Evolutionary conservation across 2,888 invertebrate species (phyloP).

Genomic region (Eupelmus urozonus): DNA sequence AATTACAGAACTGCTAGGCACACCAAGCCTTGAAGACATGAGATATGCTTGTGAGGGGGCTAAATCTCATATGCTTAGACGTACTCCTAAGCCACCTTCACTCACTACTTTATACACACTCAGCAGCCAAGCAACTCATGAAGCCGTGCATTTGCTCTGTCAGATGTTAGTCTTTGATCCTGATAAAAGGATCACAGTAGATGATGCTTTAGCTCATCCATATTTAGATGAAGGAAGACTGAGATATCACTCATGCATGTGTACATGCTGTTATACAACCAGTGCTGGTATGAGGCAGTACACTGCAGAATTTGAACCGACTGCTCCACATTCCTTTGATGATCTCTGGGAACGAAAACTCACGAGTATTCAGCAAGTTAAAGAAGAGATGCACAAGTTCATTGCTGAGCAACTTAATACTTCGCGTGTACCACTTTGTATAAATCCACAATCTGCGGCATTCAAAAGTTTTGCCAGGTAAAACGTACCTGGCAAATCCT

Average conservation of each 20-base stretch:
- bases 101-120: conserved; percentile 94
- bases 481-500: conserved; percentile 69
- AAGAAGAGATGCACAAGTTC: conserved; percentile 99
- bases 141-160: conserved; percentile 97
- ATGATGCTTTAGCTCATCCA: conserved; percentile 96
- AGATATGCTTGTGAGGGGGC: conserved; percentile 97
- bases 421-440: conserved; percentile 97
- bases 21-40: conserved; percentile 97
- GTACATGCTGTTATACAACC: conserved; percentile 96
- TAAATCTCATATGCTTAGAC: conserved; percentile 91
- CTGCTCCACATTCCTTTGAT: conserved; percentile 93
- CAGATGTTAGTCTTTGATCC: conserved; percentile 99
- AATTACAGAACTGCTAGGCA: conserved; percentile 97
- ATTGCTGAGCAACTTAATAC: conserved; percentile 97
- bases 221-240: conserved; percentile 98
- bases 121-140: conserved; percentile 95
- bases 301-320: conserved; percentile 92
- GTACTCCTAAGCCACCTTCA: conserved; percentile 92
- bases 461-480: conserved; percentile 99
- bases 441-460: conserved; percentile 99
- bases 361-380: conserved; percentile 94
- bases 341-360: conserved; percentile 98
- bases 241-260: conserved; percentile 99
- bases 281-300: conserved; percentile 90
- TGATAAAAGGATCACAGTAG: conserved; percentile 95